phyloP scores from a whole-genome alignment of 2,113 vertebrate species.

The Ptychochromis oligacanthus region DNA sequence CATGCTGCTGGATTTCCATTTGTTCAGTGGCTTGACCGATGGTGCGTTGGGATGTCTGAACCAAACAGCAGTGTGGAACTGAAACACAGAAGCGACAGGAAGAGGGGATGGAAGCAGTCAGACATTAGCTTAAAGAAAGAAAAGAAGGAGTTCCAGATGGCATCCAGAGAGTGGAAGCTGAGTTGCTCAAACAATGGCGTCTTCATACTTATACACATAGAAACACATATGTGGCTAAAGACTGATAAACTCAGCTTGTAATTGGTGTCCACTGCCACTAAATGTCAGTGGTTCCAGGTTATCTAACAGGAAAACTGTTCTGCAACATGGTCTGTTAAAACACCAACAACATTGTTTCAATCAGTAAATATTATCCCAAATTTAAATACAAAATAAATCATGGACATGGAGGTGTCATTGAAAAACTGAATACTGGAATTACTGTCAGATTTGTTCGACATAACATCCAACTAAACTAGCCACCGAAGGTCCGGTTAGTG shows the following conservation, averaged over 20 bases:
- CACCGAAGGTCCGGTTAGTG: no score
- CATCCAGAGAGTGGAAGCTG: constrained; percentile 4
- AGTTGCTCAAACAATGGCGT: constrained; percentile 9
- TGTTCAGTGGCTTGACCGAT: constrained; percentile 74
- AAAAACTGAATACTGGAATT: no score
- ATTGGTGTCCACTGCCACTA: neutral
- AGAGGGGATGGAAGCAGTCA: constrained; percentile 42
- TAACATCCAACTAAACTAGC: no score
- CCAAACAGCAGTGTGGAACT: constrained; percentile 24
- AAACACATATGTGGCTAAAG: neutral
- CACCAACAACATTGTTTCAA: no score
- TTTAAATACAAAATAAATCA: no score
- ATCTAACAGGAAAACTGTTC: no score
- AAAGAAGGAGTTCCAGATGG: constrained; percentile 39
- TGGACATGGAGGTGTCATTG: no score
- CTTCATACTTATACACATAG: neutral
- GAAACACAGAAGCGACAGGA: constrained; percentile 6
- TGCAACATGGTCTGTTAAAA: no score
- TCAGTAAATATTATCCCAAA: no score
- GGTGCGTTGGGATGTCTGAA: constrained; percentile 62
- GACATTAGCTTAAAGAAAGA: constrained; percentile 12
- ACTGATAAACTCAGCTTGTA: neutral
- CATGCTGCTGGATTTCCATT: constrained; percentile 76
- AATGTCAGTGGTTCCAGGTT: no score
- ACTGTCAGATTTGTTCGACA: no score